Percentiles rank a stretch among this genome's conserved stretches.
phyloP scores from a whole-genome alignment of 2,797 vertebrate genomes.

The Hyperoplus immaculatus region DNA sequence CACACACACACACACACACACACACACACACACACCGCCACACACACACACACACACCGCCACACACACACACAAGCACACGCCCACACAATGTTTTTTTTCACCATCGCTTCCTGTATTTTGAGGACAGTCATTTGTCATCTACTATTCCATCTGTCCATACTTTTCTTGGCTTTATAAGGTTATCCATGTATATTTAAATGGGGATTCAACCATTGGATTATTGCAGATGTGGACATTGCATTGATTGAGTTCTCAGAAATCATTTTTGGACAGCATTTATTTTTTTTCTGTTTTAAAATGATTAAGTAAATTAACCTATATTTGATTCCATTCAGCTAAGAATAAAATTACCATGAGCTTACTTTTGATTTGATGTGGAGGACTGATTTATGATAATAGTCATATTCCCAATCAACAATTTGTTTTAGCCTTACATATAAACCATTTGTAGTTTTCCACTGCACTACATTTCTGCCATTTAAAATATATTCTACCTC shows the following conservation, averaged over 20 bases:
- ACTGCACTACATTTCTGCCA: conserved; percentile 1
- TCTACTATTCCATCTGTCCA: conserved; percentile 28
- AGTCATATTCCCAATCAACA: not conserved
- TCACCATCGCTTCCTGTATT: conserved; percentile 58
- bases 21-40: conserved; percentile 25
- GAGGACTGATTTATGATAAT: not conserved
- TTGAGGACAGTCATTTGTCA: conserved; percentile 49
- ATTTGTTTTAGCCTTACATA: not conserved
- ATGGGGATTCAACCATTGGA: not conserved
- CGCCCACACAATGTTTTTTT: conserved; percentile 58
- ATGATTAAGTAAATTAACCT: not conserved
- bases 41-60: conserved; percentile 36
- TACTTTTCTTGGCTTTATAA: conserved; percentile 18
- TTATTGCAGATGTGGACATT: conserved; percentile 13
- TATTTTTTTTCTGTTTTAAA: not conserved
- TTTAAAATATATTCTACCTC: not conserved
- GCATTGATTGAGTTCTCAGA: not conserved
- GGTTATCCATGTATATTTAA: conserved; percentile 23
- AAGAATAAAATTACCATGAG: not conserved
- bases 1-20: conserved; percentile 30
- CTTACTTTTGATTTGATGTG: conserved; percentile 3
- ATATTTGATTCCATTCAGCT: not conserved
- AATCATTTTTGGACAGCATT: not conserved
- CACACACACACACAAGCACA: conserved; percentile 32
- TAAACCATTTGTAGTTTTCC: not conserved